phyloP scores from a whole-genome alignment of 2,797 vertebrate species.

The Acrossocheilus fasciatus region DNA sequence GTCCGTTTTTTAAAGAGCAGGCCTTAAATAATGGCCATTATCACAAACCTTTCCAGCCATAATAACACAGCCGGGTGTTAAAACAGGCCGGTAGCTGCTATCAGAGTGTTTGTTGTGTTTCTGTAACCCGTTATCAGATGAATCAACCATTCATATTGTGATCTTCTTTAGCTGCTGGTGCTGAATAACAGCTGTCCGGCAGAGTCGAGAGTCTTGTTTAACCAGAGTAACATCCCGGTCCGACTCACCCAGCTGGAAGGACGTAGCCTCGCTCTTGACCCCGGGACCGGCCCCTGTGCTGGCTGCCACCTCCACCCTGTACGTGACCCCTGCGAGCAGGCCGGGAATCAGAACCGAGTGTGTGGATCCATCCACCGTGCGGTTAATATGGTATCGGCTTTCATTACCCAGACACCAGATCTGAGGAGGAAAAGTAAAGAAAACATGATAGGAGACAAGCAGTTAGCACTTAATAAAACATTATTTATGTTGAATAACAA shows the following conservation, averaged over 20 bases:
- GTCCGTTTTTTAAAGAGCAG: neutral
- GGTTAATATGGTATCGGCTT: conserved; percentile 94
- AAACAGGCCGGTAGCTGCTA: neutral
- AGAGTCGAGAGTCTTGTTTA: neutral
- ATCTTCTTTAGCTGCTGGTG: neutral
- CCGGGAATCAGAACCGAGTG: conserved; percentile 89
- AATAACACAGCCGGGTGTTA: neutral
- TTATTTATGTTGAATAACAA: neutral
- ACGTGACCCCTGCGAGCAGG: conserved; percentile 90
- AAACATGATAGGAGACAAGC: neutral
- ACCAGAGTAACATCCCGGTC: neutral
- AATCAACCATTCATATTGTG: neutral
- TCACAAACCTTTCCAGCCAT: neutral
- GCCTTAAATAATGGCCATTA: neutral
- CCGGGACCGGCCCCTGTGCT: conserved; percentile 91
- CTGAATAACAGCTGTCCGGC: neutral
- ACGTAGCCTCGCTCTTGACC: conserved; percentile 90
- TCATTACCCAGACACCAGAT: conserved; percentile 99
- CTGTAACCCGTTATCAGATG: neutral
- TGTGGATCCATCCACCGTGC: conserved; percentile 91
- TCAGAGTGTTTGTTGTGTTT: neutral
- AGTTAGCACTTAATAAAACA: conserved; percentile 19
- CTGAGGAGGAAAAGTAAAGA: conserved; percentile 68
- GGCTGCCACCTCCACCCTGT: conserved; percentile 93
- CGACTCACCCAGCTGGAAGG: conserved; percentile 92